phyloP scores from a whole-genome alignment of 1,140 invertebrate species.

The Apolygus lucorum region DNA sequence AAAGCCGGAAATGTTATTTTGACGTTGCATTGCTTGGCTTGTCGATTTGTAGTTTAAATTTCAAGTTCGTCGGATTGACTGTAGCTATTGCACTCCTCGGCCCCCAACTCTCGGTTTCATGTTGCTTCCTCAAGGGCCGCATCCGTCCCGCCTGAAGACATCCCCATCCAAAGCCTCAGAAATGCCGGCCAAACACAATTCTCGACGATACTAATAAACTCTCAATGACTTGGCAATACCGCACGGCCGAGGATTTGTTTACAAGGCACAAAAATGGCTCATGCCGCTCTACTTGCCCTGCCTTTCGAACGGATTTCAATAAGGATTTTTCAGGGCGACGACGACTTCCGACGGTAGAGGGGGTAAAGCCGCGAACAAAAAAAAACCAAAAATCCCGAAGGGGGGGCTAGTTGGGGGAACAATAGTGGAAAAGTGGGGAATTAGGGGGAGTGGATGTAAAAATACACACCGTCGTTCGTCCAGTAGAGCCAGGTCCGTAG shows the following conservation, averaged over 20 bases:
- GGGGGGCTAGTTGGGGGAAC: neutral
- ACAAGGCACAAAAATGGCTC: conserved; percentile 9
- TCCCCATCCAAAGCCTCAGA: neutral
- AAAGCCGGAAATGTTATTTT: no score
- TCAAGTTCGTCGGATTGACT: no score
- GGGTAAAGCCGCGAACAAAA: neutral
- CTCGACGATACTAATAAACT: no score
- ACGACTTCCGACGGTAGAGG: neutral
- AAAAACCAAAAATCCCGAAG: neutral
- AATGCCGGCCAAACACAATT: neutral
- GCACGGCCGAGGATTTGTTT: neutral
- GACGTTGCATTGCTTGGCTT: no score
- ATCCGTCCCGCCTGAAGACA: neutral
- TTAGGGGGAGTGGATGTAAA: conserved; percentile 1
- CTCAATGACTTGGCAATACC: neutral
- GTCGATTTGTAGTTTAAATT: no score
- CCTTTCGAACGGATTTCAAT: no score
- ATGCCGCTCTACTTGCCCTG: no score
- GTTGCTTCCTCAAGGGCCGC: neutral
- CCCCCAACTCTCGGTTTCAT: neutral
- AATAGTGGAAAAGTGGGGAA: no score
- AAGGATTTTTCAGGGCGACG: no score
- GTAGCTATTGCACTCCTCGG: neutral
- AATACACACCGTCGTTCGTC: neutral
- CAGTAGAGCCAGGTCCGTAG: conserved; percentile 9